Percentiles rank a stretch among this genome's conserved stretches.
Conservation (phyloP, 1,140 invertebrate species). For the Pissodes strobi region DNA sequence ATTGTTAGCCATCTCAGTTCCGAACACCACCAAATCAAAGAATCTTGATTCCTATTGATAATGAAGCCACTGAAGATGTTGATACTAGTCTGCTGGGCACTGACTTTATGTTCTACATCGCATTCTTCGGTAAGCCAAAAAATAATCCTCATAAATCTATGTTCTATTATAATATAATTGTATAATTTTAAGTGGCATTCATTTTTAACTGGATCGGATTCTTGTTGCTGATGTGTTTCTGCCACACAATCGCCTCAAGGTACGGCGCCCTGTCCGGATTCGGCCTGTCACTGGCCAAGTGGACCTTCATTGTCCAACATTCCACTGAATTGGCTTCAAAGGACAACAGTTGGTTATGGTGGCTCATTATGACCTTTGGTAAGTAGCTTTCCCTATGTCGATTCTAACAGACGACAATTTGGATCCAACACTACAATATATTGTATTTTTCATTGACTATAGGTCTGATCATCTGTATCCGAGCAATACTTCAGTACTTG, state of each 20-base stretch:
- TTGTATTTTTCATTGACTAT: no score
- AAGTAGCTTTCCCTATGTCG: conserved; percentile 48
- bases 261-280: conserved; percentile 92
- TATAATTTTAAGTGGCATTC: conserved; percentile 77
- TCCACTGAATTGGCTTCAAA: conserved; percentile 82
- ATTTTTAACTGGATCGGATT: conserved; percentile 96
- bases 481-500: conserved; percentile 86
- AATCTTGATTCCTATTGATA: conserved; percentile 72
- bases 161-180: no score
- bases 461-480: conserved; percentile 82
- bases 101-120: conserved; percentile 86
- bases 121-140: conserved; percentile 82
- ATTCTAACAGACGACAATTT: not conserved
- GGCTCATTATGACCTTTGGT: conserved; percentile 88
- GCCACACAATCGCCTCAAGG: conserved; percentile 89
- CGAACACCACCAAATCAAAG: conserved; percentile 61
- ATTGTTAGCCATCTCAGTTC: conserved; percentile 57
- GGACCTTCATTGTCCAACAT: conserved; percentile 92
- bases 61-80: conserved; percentile 69
- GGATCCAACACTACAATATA: not conserved
- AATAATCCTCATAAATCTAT: no score
- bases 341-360: conserved; percentile 88
- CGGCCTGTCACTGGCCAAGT: conserved; percentile 89
- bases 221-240: conserved; percentile 87
- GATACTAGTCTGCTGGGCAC: conserved; percentile 81